Base-by-base conservation (phyloP, 2,113 vertebrate genomes). In the Oncorhynchus nerka region DNA sequence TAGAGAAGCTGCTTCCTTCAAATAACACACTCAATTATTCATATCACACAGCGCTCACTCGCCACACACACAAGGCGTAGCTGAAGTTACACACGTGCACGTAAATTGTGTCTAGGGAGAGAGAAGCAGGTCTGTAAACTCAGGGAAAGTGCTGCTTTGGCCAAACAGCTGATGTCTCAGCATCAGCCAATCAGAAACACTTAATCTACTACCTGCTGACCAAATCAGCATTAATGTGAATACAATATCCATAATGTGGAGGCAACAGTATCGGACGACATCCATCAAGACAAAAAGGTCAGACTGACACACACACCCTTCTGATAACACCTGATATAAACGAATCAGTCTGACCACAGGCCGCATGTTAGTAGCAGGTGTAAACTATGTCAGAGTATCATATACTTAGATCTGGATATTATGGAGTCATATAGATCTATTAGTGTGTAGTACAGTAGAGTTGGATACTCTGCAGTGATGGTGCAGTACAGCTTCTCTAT, bases 1-100 rank as follows among this genome's bases (percentile, higher is more conserved):
- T 90, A 82, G 76, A 79, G 81, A 89, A 81, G 85, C 88, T 90
- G 88, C 87, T 88, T 88, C 88, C 84, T 87, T 92, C 89, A 91
- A 92, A 92, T 91, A 92, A 92, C 89, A 89, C 87, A 81, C 87
- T 92, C 84, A 92, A 92, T 92, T 86, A 92, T 91, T 92, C 87
- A 92, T 89, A 84, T 48, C 22, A 76, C 74, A 70, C 61, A 7
- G 64, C 19, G 67, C 67, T 67, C 20, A 15, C 26, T 19, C 20
- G 3, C 8, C 28, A 19, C 49, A 11, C 74, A 75, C 20, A n/a
- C 80, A 74, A 57, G 49, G 19, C 12, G n/a, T 28, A 28, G 7
- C 24, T 49, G 26, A 70, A 22, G 19, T 32, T 57, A 45, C 28
- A 32, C 62, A 19, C 51, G 73, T 12, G 12, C 32, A 64, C 20